Evolutionary conservation across 2,113 vertebrate genomes (phyloP).

Genomic region (Dipodomys ordii): DNA sequence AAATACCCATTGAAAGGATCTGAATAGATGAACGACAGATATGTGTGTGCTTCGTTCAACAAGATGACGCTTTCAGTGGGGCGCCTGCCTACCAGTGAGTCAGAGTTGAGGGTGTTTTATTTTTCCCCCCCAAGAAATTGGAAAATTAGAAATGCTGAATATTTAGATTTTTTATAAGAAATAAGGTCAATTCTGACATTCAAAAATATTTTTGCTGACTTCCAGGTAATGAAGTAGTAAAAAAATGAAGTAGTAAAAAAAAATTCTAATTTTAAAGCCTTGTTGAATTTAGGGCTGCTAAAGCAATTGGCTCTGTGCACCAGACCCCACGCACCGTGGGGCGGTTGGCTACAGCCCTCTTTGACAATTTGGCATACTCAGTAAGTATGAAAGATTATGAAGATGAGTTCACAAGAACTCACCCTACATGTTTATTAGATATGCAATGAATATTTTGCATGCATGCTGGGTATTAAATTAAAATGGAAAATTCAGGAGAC

Average conservation of each 20-base stretch:
- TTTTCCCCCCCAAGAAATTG: not conserved
- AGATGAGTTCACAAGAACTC: constrained; percentile 86
- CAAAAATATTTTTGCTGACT: not conserved
- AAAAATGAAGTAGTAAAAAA: not conserved
- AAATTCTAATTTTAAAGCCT: not conserved
- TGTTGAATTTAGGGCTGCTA: constrained; percentile 48
- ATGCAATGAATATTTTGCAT: constrained; percentile 82
- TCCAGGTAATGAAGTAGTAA: not conserved
- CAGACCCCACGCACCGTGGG: constrained; percentile 13
- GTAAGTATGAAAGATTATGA: constrained; percentile 87
- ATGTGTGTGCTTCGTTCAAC: too few species aligned
- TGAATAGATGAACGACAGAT: too few species aligned
- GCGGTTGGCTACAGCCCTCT: not conserved
- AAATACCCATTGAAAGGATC: not conserved
- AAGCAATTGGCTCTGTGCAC: constrained; percentile 53
- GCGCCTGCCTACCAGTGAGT: too few species aligned
- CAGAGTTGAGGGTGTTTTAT: not conserved
- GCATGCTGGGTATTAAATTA: constrained; percentile 82
- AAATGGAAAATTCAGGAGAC: constrained; percentile 77
- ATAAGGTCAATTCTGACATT: not conserved
- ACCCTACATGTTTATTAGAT: constrained; percentile 89
- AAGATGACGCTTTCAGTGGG: not conserved
- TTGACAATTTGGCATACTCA: constrained; percentile 47
- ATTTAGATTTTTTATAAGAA: not conserved
- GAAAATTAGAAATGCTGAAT: not conserved